A percentile compares a stretch with the other conserved stretches of the same genome.
phyloP scores from a whole-genome alignment of 92 coral and sea anemone genomes.

The Pocillopora grandis region DNA sequence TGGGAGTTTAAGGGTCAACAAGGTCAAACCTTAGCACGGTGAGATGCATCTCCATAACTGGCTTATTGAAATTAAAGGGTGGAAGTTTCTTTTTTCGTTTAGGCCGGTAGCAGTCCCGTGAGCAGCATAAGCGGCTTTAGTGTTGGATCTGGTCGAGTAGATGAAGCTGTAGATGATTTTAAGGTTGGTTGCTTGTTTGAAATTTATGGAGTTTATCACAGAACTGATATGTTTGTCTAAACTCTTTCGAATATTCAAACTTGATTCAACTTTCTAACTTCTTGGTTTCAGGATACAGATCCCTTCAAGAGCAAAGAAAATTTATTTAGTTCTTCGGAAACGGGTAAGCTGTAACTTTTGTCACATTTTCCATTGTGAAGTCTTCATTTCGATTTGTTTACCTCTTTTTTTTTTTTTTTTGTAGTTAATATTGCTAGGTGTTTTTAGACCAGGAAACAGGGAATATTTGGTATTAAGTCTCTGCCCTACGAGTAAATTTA shows the following conservation, averaged over 20 bases:
- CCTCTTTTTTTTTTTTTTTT: too few species aligned
- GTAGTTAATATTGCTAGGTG: too few species aligned
- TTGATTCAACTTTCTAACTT: neutral
- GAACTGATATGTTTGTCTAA: neutral
- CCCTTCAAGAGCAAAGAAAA: conserved; percentile 97
- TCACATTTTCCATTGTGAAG: too few species aligned
- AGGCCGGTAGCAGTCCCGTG: conserved; percentile 99
- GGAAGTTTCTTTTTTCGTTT: neutral
- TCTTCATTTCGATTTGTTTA: neutral
- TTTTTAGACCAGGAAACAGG: too few species aligned
- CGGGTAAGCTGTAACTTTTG: conserved; percentile 44
- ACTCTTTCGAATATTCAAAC: neutral
- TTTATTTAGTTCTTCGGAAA: conserved; percentile 76
- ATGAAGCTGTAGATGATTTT: conserved; percentile 98
- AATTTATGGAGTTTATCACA: neutral
- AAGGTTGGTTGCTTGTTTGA: conserved; percentile 56
- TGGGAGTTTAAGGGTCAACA: too few species aligned
- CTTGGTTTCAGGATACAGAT: conserved; percentile 78
- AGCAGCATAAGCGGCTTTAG: conserved; percentile 99
- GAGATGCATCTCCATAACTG: too few species aligned
- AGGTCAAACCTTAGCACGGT: too few species aligned
- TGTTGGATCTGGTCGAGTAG: conserved; percentile 99
- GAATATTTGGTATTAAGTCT: too few species aligned
- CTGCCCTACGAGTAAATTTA: too few species aligned
- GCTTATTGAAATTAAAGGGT: too few species aligned